phyloP scores from a whole-genome alignment of 2,113 vertebrate species.

The Trematocara stigmaticum region DNA sequence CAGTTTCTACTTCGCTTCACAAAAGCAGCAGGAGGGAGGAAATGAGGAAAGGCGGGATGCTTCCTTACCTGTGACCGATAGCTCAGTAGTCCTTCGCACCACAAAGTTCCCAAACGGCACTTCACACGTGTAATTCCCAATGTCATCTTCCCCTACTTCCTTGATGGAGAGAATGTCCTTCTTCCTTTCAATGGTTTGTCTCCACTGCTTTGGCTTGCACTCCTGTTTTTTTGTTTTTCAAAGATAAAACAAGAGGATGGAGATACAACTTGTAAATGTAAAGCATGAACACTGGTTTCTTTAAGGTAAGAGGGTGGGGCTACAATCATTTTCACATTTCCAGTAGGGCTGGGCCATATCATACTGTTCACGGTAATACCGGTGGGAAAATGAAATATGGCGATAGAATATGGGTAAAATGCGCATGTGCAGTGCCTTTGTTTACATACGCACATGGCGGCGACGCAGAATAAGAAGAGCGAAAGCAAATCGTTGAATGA shows the following conservation, averaged over 20 bases:
- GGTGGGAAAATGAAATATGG: too few species aligned
- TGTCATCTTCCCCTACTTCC: slow-evolving; percentile 95
- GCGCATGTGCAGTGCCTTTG: too few species aligned
- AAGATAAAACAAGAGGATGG: not conserved
- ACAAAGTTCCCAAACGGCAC: slow-evolving; percentile 92
- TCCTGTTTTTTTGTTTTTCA: slow-evolving; percentile 73
- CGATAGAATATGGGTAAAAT: too few species aligned
- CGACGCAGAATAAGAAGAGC: too few species aligned
- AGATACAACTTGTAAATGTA: not conserved
- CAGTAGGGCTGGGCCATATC: not conserved
- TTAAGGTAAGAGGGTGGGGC: not conserved
- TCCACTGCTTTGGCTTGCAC: slow-evolving; percentile 90
- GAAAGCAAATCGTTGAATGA: too few species aligned
- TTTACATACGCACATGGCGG: too few species aligned
- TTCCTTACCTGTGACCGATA: slow-evolving; percentile 92
- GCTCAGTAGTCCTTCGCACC: slow-evolving; percentile 91
- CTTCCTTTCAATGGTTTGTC: slow-evolving; percentile 84
- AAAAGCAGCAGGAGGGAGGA: not conserved
- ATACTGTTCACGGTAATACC: too few species aligned
- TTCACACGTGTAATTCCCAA: slow-evolving; percentile 98
- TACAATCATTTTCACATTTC: not conserved
- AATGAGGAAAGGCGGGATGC: not conserved
- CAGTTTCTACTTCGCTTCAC: not conserved
- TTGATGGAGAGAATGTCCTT: slow-evolving; percentile 85
- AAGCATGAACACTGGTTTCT: not conserved